phyloP scores from a whole-genome alignment of 35 echinoderm and acorn worm species.

The Acanthaster planci region DNA sequence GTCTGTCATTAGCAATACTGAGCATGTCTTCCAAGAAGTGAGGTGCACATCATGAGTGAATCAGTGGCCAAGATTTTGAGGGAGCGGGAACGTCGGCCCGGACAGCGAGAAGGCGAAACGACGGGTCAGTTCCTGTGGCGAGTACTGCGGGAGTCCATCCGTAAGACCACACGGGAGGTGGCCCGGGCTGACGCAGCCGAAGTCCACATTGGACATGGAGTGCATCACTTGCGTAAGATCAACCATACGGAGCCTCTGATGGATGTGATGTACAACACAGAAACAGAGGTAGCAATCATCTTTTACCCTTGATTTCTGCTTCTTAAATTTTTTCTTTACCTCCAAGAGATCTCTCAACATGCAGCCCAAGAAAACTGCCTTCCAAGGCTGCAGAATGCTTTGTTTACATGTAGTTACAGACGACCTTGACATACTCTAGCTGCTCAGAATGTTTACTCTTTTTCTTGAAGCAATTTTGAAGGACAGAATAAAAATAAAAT shows the following conservation, averaged over 20 bases:
- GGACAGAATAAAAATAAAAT: too few species aligned
- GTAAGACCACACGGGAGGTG: constrained; percentile 72
- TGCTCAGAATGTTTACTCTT: too few species aligned
- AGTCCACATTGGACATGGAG: constrained; percentile 75
- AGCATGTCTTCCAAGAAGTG: neutral
- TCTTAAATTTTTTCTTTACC: too few species aligned
- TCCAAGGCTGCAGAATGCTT: too few species aligned
- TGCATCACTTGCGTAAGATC: constrained; percentile 91
- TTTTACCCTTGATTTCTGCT: too few species aligned
- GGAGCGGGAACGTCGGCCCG: constrained; percentile 67
- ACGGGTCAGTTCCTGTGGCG: constrained; percentile 93
- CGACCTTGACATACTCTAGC: too few species aligned
- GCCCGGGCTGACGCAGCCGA: constrained; percentile 70
- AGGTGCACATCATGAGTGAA: constrained; percentile 52
- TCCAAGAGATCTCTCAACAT: too few species aligned
- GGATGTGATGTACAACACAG: constrained; percentile 78
- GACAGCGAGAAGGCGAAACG: constrained; percentile 79
- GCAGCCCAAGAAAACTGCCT: too few species aligned
- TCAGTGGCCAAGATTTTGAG: constrained; percentile 78
- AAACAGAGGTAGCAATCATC: constrained; percentile 61
- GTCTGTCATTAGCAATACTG: too few species aligned
- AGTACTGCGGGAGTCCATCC: constrained; percentile 78
- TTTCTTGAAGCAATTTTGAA: too few species aligned
- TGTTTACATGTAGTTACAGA: too few species aligned
- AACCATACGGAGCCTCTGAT: constrained; percentile 65